phyloP scores from a whole-genome alignment of 2,113 vertebrate genomes.

The Centrocercus urophasianus region DNA sequence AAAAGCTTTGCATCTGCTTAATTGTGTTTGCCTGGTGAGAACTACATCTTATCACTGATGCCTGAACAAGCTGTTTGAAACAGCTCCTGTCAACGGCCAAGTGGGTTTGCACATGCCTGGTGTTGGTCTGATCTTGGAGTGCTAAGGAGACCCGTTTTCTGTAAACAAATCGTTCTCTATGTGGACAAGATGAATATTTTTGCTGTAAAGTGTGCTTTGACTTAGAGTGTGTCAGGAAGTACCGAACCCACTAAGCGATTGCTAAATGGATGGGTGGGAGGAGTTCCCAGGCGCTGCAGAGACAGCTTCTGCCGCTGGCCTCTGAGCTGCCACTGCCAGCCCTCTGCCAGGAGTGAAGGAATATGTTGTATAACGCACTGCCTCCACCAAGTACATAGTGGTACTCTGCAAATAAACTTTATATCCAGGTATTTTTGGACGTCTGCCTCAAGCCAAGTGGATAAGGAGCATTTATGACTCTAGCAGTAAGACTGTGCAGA shows the following conservation, averaged over 20 bases:
- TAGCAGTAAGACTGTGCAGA: conserved; percentile 66
- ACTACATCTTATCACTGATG: conserved; percentile 8
- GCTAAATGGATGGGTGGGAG: conserved; percentile 57
- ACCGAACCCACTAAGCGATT: conserved; percentile 27
- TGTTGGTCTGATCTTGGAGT: conserved; percentile 39
- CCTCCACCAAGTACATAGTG: conserved; percentile 76
- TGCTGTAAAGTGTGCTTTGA: conserved; percentile 26
- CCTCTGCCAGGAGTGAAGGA: conserved; percentile 69
- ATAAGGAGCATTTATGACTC: conserved; percentile 73
- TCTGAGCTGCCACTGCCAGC: conserved; percentile 36
- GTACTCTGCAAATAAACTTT: conserved; percentile 77
- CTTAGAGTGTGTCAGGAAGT: conserved; percentile 39
- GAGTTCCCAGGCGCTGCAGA: conserved; percentile 46
- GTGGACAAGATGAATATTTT: conserved; percentile 54
- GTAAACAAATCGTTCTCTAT: conserved; percentile 42
- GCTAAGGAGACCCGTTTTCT: conserved; percentile 45
- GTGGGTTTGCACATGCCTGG: not conserved
- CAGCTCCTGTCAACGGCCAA: not conserved
- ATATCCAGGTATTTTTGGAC: conserved; percentile 75
- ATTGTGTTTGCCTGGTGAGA: conserved; percentile 27
- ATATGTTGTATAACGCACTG: conserved; percentile 71
- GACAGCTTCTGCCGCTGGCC: conserved; percentile 42
- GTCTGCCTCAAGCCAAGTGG: conserved; percentile 68
- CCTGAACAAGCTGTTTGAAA: conserved; percentile 41
- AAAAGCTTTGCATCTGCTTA: conserved; percentile 24